A percentile compares a stretch with the other conserved stretches of the same genome.
Evolutionary conservation across 2,797 vertebrate genomes (phyloP).

Genomic region (Gambusia yucatana): DNA sequence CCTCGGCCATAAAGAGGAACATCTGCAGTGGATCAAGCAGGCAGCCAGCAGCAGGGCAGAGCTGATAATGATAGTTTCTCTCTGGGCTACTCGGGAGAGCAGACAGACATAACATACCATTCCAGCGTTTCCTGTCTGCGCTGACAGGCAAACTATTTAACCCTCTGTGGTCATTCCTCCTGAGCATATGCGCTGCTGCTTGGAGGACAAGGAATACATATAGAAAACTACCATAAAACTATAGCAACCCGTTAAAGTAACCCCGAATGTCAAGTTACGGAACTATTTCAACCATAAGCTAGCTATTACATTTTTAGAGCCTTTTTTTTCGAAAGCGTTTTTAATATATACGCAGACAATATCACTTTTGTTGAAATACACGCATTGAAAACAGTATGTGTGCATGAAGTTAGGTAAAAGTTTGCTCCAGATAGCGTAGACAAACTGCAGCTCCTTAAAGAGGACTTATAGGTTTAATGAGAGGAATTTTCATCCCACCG

Average conservation of each 20-base stretch:
- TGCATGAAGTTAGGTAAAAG: constrained; percentile 3
- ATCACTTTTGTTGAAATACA: background rate
- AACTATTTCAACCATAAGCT: background rate
- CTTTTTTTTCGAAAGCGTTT: background rate
- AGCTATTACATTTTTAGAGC: background rate
- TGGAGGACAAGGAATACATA: background rate
- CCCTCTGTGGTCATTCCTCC: constrained; percentile 69
- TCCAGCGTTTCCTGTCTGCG: constrained; percentile 79
- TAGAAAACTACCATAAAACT: background rate
- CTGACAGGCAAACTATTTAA: constrained; percentile 79
- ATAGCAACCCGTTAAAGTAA: background rate
- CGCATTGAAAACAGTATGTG: background rate
- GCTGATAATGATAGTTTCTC: constrained; percentile 78
- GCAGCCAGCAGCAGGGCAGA: constrained; percentile 39
- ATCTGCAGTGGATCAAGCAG: constrained; percentile 72
- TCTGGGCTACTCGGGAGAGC: constrained; percentile 67
- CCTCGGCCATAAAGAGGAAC: constrained; percentile 65
- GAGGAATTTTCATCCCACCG: background rate
- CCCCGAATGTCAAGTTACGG: background rate
- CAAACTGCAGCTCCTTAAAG: background rate
- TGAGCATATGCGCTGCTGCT: constrained; percentile 39
- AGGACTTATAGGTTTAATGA: background rate
- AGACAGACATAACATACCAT: constrained; percentile 82
- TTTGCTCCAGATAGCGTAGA: constrained; percentile 18
- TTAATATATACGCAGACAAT: background rate